Evolutionary conservation across 2,113 vertebrate genomes (phyloP).

Genomic region (Cryptomyrus ogoouensis): DNA sequence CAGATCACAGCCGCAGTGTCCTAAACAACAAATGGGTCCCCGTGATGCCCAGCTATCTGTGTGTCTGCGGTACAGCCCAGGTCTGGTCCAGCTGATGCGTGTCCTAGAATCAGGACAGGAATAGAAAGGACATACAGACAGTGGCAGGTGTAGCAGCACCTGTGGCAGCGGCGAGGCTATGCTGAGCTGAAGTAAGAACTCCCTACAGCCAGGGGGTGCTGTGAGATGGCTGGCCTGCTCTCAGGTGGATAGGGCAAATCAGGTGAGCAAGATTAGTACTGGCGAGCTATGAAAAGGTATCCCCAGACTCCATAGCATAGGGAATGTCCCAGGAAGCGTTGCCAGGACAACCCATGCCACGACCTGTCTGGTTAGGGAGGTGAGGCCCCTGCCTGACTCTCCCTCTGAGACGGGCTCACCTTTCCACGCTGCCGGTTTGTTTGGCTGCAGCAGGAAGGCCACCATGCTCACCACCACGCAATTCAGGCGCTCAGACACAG

Average conservation of each 20-base stretch:
- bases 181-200: not conserved
- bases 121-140: not conserved
- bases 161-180: not conserved
- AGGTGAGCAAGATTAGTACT: not conserved
- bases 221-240: not conserved
- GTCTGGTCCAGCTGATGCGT: not conserved
- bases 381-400: not conserved
- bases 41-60: not conserved
- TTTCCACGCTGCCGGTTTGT: not conserved
- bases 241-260: not conserved
- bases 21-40: not conserved
- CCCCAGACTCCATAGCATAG: not conserved
- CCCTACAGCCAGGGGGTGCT: not conserved
- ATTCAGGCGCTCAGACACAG: not conserved
- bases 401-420: not conserved
- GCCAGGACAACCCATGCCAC: not conserved
- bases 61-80: not conserved
- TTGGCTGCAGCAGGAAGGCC: not conserved
- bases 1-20: not conserved
- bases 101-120: not conserved
- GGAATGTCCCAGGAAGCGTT: not conserved
- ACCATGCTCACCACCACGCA: not conserved
- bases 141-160: not conserved
- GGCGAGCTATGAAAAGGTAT: not conserved
- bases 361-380: not conserved